These are phyloP conservation scores for Nipponacmea schrenckii DNA, from an alignment of 2,888 invertebrate genomes.

Conservation along the genomic window DNA sequence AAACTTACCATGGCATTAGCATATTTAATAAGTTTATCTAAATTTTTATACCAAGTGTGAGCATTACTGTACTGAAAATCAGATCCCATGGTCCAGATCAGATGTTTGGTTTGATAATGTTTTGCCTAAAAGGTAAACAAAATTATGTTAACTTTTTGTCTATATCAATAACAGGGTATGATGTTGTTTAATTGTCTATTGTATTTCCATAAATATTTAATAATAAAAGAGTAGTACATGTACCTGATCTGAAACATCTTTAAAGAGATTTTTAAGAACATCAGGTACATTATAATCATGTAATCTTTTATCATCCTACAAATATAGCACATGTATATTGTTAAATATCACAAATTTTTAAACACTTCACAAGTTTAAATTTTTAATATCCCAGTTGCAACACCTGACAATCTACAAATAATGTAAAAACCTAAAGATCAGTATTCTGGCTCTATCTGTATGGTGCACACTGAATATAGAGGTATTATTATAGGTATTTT, in stretches of 20 bases:
- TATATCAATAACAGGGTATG: neutral
- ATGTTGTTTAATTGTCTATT: neutral
- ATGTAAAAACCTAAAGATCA: too few species aligned
- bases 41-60: constrained; percentile 81
- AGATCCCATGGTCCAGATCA: constrained; percentile 86
- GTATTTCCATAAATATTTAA: too few species aligned
- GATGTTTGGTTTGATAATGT: constrained; percentile 74
- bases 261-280: constrained; percentile 72
- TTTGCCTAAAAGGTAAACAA: constrained; percentile 69
- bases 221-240: constrained; percentile 43
- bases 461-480: too few species aligned
- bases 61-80: constrained; percentile 91
- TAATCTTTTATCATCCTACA: constrained; percentile 80
- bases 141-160: neutral
- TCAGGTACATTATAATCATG: constrained; percentile 84
- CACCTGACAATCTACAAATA: too few species aligned
- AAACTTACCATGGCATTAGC: constrained; percentile 70
- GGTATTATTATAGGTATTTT: too few species aligned
- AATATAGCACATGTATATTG: constrained; percentile 2
- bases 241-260: constrained; percentile 60
- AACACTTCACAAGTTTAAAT: too few species aligned
- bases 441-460: too few species aligned
- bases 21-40: constrained; percentile 88
- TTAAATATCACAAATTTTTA: too few species aligned
- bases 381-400: too few species aligned